Percentiles rank a stretch among this genome's conserved stretches.
Conservation (phyloP, 2,797 vertebrate species). For the Phrynocephalus forsythii region DNA sequence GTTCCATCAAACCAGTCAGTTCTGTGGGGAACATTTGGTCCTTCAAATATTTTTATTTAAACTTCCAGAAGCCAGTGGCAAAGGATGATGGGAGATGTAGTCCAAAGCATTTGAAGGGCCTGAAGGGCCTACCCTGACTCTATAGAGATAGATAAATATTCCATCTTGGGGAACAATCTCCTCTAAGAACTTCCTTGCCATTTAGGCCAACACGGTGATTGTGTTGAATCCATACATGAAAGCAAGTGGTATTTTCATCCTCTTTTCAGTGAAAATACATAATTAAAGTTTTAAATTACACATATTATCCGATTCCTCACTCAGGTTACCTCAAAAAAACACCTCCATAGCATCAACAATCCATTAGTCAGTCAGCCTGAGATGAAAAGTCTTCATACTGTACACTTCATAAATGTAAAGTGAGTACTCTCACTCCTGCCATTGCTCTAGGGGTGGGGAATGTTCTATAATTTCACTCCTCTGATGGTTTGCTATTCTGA, state of each 20-base stretch:
- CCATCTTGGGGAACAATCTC: background rate
- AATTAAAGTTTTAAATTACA: conserved; percentile 17
- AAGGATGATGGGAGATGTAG: background rate
- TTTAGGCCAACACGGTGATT: background rate
- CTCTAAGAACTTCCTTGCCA: background rate
- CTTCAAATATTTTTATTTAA: background rate
- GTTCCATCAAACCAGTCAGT: background rate
- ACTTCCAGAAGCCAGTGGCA: background rate
- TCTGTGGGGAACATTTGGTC: background rate
- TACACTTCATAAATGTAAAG: conserved; percentile 3
- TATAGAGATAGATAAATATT: background rate
- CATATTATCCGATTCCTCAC: background rate
- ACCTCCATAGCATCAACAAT: background rate
- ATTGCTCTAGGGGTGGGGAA: conserved; percentile 1
- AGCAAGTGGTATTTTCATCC: background rate
- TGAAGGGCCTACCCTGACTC: background rate
- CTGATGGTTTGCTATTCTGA: conserved; percentile 27
- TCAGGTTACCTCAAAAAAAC: conserved; percentile 10
- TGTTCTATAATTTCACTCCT: conserved; percentile 33
- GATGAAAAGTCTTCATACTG: conserved; percentile 3
- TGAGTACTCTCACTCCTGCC: background rate
- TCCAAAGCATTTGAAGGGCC: background rate
- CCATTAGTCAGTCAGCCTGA: background rate
- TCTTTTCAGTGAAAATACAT: background rate
- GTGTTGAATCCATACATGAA: conserved; percentile 27